A percentile compares a stretch with the other conserved stretches of the same genome.
These are phyloP conservation scores for Chelonia mydas DNA, from an alignment of 2,797 vertebrate species.

Conservation along the genomic window DNA sequence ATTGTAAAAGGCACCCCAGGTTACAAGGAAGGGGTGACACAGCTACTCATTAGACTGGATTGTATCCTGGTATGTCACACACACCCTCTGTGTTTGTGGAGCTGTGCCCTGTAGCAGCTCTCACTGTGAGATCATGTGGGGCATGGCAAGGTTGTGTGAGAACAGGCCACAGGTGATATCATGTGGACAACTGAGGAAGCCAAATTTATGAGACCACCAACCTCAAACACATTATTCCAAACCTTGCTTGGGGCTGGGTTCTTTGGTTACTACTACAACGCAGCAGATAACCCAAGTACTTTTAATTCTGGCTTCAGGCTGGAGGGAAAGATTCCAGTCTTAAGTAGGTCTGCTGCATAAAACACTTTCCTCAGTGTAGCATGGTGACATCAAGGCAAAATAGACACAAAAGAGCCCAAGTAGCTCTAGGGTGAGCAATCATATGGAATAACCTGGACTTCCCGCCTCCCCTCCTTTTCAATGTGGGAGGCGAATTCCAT, in stretches of 20 bases:
- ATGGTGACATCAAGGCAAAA: not conserved
- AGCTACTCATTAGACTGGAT: not conserved
- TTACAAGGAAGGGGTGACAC: not conserved
- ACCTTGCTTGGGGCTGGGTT: not conserved
- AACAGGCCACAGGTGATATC: not conserved
- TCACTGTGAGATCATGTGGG: not conserved
- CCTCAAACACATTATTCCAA: not conserved
- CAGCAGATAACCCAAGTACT: not conserved
- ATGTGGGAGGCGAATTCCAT: not conserved
- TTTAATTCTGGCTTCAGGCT: not conserved
- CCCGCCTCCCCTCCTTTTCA: not conserved
- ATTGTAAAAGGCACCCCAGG: not conserved
- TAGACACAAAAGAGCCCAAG: not conserved
- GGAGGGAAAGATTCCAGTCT: not conserved
- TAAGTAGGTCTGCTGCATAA: not conserved
- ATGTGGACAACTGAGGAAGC: not conserved
- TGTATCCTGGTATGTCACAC: not conserved
- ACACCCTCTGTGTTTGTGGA: not conserved
- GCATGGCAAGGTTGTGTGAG: not conserved
- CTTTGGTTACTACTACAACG: not conserved
- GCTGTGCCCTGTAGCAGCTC: not conserved
- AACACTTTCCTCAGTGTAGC: not conserved
- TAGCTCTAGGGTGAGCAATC: not conserved
- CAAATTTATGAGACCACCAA: not conserved
- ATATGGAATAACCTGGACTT: fast-evolving